Percentiles rank a stretch among this genome's conserved stretches.
phyloP scores from a whole-genome alignment of 2,113 vertebrate species.

The Brienomyrus brachyistius region DNA sequence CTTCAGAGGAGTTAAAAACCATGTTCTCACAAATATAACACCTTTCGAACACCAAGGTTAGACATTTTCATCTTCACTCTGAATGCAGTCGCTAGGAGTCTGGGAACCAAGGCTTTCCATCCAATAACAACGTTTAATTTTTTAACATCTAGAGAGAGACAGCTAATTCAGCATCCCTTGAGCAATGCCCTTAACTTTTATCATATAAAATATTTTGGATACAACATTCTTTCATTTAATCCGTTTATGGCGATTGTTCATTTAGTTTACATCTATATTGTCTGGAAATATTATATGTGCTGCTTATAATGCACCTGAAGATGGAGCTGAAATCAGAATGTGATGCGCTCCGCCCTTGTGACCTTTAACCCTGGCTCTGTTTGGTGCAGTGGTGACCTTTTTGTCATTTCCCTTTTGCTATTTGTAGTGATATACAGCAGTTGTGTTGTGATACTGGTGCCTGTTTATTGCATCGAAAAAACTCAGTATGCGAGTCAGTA shows the following conservation, averaged over 20 bases:
- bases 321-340: background rate
- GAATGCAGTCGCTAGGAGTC: background rate
- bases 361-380: background rate
- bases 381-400: constrained; percentile 4
- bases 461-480: constrained; percentile 26
- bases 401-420: constrained; percentile 20
- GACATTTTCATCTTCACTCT: background rate
- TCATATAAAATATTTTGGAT: background rate
- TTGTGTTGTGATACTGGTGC: constrained; percentile 10
- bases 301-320: background rate
- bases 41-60: background rate
- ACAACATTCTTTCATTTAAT: background rate
- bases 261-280: background rate
- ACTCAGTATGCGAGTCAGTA: constrained; percentile 20
- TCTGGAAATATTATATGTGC: background rate
- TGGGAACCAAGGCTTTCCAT: background rate
- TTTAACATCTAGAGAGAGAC: background rate
- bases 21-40: background rate
- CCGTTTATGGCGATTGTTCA: background rate
- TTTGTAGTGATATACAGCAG: background rate
- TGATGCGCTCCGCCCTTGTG: background rate
- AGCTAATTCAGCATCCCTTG: no score
- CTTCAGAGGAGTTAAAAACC: background rate
- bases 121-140: background rate
- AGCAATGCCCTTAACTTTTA: no score